Evolutionary conservation across 2,888 invertebrate genomes (phyloP).

Genomic region (Gortyna flavago): DNA sequence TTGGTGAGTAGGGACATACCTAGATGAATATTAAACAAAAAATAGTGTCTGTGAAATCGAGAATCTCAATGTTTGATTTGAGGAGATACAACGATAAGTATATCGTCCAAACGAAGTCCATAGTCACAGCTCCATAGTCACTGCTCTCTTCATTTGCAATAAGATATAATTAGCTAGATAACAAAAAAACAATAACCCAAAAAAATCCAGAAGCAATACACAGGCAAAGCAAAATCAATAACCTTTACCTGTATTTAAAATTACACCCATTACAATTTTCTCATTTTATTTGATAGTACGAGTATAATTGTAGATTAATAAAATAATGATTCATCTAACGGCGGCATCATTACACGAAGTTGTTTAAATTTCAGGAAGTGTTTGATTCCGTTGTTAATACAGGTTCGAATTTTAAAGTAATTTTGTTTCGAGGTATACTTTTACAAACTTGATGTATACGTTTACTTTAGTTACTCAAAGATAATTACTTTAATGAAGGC

Average conservation of each 20-base stretch:
- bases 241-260: slow-evolving; percentile 48
- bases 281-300: slow-evolving; percentile 58
- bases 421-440: slow-evolving; percentile 52
- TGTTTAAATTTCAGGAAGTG: slow-evolving; percentile 65
- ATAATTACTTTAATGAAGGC: slow-evolving; percentile 60
- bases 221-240: slow-evolving; percentile 24
- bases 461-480: slow-evolving; percentile 55
- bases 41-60: not conserved
- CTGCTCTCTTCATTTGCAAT: slow-evolving; percentile 2
- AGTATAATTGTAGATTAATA: slow-evolving; percentile 59
- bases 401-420: slow-evolving; percentile 50
- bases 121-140: not conserved
- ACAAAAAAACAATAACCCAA: not conserved
- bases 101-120: not conserved
- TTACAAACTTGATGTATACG: slow-evolving; percentile 50
- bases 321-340: slow-evolving; percentile 50
- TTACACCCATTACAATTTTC: slow-evolving; percentile 47
- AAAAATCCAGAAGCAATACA: slow-evolving; percentile 3
- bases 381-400: slow-evolving; percentile 56
- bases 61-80: not conserved
- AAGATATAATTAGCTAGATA: not conserved
- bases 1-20: not conserved
- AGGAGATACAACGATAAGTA: not conserved
- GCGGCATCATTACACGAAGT: slow-evolving; percentile 60
- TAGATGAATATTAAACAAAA: not conserved